phyloP scores from a whole-genome alignment of 2,797 vertebrate species.

The Saxicola maurus region DNA sequence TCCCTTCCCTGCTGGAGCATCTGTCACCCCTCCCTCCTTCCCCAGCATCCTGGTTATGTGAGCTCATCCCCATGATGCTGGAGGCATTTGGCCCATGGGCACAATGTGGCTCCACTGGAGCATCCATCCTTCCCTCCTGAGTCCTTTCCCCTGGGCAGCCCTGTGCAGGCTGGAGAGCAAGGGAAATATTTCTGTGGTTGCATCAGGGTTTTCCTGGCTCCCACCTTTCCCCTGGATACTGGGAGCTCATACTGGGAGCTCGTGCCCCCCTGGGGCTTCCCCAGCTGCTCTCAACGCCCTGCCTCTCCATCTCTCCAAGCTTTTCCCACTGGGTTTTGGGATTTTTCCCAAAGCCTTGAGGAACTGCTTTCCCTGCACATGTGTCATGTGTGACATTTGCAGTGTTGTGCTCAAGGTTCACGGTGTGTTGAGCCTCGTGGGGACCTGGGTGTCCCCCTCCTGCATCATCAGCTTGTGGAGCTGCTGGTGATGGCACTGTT shows the following conservation, averaged over 20 bases:
- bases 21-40: background rate
- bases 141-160: background rate
- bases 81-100: background rate
- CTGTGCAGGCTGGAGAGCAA: background rate
- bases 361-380: rapidly evolving
- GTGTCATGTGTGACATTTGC: rapidly evolving
- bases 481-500: background rate
- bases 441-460: background rate
- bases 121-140: background rate
- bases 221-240: background rate
- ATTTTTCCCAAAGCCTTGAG: background rate
- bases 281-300: background rate
- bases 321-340: background rate
- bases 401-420: rapidly evolving
- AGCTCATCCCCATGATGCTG: background rate
- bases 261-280: background rate
- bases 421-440: rapidly evolving
- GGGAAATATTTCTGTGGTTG: slow-evolving; percentile 53
- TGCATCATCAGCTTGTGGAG: background rate
- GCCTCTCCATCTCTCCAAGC: background rate
- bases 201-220: slow-evolving; percentile 55
- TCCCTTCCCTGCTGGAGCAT: background rate
- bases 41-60: background rate
- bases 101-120: background rate
- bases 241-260: slow-evolving; percentile 1